Base-by-base conservation (phyloP, 2,888 invertebrate genomes). In the Melinaea marsaeus region DNA sequence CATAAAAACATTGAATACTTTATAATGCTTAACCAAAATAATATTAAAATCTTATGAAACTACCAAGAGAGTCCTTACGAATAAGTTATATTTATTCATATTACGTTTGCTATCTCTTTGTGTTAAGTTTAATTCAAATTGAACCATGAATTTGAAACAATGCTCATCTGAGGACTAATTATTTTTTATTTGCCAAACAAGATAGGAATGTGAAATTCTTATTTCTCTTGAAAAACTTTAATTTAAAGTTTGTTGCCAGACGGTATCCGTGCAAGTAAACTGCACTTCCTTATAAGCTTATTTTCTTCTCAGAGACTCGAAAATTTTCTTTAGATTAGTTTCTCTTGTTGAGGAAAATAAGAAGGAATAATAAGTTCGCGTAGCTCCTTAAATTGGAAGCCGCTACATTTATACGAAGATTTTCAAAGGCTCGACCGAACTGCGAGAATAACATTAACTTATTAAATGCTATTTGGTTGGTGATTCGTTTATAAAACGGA, bases 321-420 rank as follows among this genome's bases (percentile, higher is more conserved):
- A 90, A 90, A 88, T 87, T 89, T 90, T 88, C 87, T 90, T 90
- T 88, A 89, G 87, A 90, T 90, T 90, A 90, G 89, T 90, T 90
- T 88, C 85, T 86, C 87, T 88, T 89, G 88, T 90, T 88, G 87
- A 78, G 85, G 73, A 84, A 88, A 90, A 89, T 85, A 87, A 80
- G 79, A 84, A 77, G 80, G 84, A 86, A 88, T 88, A 89, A 88
- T 86, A 88, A 86, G 87, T 84, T 84, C 75, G 79, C 79, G 80
- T 83, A 80, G 82, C 77, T 77, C 79, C 81, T 81, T 81, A 86
- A 88, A 88, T 87, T 87, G 86, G 83, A 84, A 79, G 80, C 80
- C 75, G 78, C 71, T 80, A 78, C 78, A 79, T 81, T 83, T 81
- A 76, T 79, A 75, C 74, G 72, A 76, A 75, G 75, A 74, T 82